Base-by-base conservation (phyloP, 2,888 invertebrate genomes). In the Anthrax anthrax region DNA sequence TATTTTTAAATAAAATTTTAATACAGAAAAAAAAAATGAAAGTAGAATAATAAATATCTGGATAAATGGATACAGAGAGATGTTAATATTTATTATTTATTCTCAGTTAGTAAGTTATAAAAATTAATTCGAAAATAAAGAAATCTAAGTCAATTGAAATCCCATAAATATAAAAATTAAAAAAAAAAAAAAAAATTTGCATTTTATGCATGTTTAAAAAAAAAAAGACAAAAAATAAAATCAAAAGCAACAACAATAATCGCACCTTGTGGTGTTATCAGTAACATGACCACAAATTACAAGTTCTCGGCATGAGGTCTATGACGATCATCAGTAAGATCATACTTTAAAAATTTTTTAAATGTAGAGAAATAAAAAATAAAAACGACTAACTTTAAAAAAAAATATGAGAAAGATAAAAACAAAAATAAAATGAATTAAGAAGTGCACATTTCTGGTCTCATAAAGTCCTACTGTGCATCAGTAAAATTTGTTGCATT, bases 281-380 rank as follows among this genome's bases (percentile, higher is more conserved):
- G 29, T 40, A 46, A 47, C 47, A 47, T 42, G 38, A 42, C 38
- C 39, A 47, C 47, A 47, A 47, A 47, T 47, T 47, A 42, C 47
- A 10, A 18, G 19, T 16, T 18, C 47, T 18, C 47, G 23, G 43
- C 47, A 47, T 47, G 47, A 47, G 38, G 47, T 42, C 47, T 39
- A 47, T 47, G 47, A 42, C 47, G 29, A 27, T 27, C 23, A n/a
- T n/a, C n/a, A 27, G 8, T 27, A 27, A 9, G 29, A 32, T 32
- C 29, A 32, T 32, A 32, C 23, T 8, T 27, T 27, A 8, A 27
- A 27, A 27, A 27, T 27, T 9, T 8, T 8, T 9, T 27, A 8
- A 27, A 27, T 5, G 9, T 8, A 27, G 2, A 1, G 9, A 27
- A 2, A 27, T 8, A 27, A 27, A 27, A 27, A 27, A 27, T 1